phyloP scores from a whole-genome alignment of 92 coral and sea anemone genomes.

The Phymanthus crucifer region DNA sequence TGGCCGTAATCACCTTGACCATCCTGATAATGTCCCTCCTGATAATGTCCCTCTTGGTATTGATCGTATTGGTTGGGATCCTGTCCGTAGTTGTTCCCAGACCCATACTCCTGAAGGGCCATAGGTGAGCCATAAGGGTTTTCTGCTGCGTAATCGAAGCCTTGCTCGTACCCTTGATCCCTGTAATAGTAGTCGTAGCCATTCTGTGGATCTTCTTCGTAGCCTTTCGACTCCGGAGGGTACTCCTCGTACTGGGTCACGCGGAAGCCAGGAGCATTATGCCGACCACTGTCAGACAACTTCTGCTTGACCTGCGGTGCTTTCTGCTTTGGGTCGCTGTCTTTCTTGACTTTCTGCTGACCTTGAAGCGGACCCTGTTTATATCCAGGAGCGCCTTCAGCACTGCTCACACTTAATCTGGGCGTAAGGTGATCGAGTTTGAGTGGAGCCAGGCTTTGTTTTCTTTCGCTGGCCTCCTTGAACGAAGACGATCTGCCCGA shows the following conservation, averaged over 20 bases:
- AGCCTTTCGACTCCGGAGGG: conserved; percentile 29
- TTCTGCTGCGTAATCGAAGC: conserved; percentile 51
- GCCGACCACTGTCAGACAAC: conserved; percentile 11
- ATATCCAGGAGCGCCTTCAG: conserved; percentile 23
- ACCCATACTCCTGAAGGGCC: conserved; percentile 43
- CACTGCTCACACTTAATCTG: conserved; percentile 29
- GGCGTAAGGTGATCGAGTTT: conserved; percentile 38
- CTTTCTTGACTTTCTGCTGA: neutral
- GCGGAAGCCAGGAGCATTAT: conserved; percentile 29
- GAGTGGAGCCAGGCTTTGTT: conserved; percentile 41
- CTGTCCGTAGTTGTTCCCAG: conserved; percentile 46
- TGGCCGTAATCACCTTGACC: conserved; percentile 61
- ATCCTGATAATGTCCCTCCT: conserved; percentile 59
- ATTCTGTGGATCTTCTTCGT: conserved; percentile 39
- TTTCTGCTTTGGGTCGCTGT: conserved; percentile 16
- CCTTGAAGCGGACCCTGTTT: conserved; percentile 4
- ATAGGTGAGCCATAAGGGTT: conserved; percentile 47
- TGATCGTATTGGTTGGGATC: conserved; percentile 47
- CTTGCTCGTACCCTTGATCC: conserved; percentile 49
- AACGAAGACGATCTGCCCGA: conserved; percentile 15
- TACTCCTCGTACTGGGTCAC: conserved; percentile 36
- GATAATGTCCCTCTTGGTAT: conserved; percentile 43
- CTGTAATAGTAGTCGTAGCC: conserved; percentile 41
- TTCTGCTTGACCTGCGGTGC: conserved; percentile 6
- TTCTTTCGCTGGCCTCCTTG: conserved; percentile 24